Evolutionary conservation across 2,797 vertebrate species (phyloP), one percentile per base, ranked within the genome.

Genomic region (Heteromormyrus szaboi): DNA sequence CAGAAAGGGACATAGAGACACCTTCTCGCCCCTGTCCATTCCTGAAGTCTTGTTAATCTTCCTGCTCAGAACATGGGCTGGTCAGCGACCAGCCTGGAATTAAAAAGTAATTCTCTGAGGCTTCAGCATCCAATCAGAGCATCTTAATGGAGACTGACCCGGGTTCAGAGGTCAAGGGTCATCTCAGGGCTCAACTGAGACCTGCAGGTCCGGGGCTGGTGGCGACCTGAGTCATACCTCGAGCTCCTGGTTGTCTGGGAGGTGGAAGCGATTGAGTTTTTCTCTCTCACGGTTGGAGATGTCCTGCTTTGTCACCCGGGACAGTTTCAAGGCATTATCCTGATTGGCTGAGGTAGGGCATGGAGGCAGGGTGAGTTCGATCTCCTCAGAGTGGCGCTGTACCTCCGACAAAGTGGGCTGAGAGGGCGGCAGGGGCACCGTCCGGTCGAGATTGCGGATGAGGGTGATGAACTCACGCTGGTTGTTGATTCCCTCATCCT

Each of bases 231-330:
- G 91, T 97, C 95, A 97, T 91, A 95, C 95, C 87, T 95, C 94
- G 59, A 96, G 91, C 65, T 96, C 95, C 68, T 95, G 95, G 91
- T 92, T 94, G 54, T 95, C 95, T 86, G 94, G 91, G 90, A 91
- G 91, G 87, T 96, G 93, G 88, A 96, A 93, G 84, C 93, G 95
- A 91, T 97, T 97, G n/a, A 97, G 91, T 90, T 97, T 97, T 92
- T 96, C 96, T 48, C 96, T 92, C 91, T 97, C 96, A 0, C 91
- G 94, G 91, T 97, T 97, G 87, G 95, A 97, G 91, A 96, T 97
- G 94, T 97, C 96, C 79, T 94, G 89, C 92, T 97, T 97, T 68
- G 94, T 91, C 4, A 88, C 92, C 7, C 92, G 94, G 46, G 92
- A 90, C 0, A 91, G 93, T 90, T 97, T 96, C 12, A 96, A 92